Conservation (phyloP, 1,140 invertebrate species). For the Gonioctena quinquepunctata region DNA sequence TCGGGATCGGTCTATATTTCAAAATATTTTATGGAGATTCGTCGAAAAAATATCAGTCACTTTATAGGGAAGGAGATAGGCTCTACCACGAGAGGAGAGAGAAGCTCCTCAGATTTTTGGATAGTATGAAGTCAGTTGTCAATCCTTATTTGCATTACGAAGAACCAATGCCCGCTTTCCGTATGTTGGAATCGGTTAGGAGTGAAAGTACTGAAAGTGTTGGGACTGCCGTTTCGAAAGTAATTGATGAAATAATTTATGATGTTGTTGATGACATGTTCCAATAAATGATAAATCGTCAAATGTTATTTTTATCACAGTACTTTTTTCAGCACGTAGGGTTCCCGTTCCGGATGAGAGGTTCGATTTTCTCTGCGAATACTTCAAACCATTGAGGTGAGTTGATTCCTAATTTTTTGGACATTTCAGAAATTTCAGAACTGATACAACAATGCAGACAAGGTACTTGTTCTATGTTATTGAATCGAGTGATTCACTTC, state of each 20-base stretch:
- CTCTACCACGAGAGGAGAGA: constrained; percentile 54
- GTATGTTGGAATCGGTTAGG: constrained; percentile 22
- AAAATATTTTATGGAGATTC: constrained; percentile 58
- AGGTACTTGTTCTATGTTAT: no score
- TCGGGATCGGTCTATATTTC: constrained; percentile 61
- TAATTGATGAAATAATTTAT: constrained; percentile 31
- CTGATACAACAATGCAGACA: no score
- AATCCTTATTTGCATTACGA: constrained; percentile 55
- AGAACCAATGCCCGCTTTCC: constrained; percentile 42
- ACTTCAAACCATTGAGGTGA: constrained; percentile 94
- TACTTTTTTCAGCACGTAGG: constrained; percentile 79
- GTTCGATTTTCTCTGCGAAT: constrained; percentile 92
- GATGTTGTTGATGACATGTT: constrained; percentile 15
- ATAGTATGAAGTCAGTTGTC: constrained; percentile 56
- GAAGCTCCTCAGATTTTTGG: constrained; percentile 53
- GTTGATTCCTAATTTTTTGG: no score
- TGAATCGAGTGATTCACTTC: no score
- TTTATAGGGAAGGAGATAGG: constrained; percentile 53
- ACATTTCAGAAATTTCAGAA: no score
- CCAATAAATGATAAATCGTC: no score
- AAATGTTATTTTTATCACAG: constrained; percentile 41
- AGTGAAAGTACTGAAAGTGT: constrained; percentile 18
- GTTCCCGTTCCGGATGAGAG: constrained; percentile 97
- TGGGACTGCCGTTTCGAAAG: constrained; percentile 22
- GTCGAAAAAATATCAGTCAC: constrained; percentile 31